Base-by-base conservation (phyloP, 2,888 invertebrate genomes). In the Cenopis cana region DNA sequence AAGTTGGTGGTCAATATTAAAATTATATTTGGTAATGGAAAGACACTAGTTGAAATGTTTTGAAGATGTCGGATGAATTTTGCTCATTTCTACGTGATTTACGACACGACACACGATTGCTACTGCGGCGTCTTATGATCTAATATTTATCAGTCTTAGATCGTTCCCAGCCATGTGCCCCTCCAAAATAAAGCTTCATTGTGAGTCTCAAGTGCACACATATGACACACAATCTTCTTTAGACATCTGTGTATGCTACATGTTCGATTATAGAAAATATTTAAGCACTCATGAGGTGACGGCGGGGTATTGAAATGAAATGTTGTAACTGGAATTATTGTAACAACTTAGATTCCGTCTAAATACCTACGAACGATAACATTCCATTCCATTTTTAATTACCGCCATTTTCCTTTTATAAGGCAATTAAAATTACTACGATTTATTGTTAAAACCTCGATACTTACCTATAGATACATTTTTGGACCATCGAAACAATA, bases 131-230 rank as follows among this genome's bases (percentile, higher is more conserved):
- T 54, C 11, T 24, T 20, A 6, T 54, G 20, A 54, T 24, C 18
- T 14, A 20, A 52, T 52, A 24, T 50, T 20, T 33, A 50, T 62
- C 61, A 62, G 50, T 18, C 8, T 1, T 41, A 60, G 24, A n/a
- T 52, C 62, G 50, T 36, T 38, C 54, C 38, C 52, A 54, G 64
- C 38, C 52, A 64, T n/a, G 54, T 62, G 64, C 38, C 38, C 11
- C 20, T 24, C 24, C n/a, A 18, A 64, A 64, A 64, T 64, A 64
- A 54, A 64, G 64, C 54, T 54, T 38, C 64, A 38, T 64, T 64
- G 64, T 64, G 38, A 64, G 20, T 38, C 20, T 64, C 64, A 64
- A 64, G 64, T 64, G 64, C 24, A 38, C 20, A 17, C 64, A 64
- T 36, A 64, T 54, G 64, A 64, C 20, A 54, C 20, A n/a, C 18